A percentile compares a stretch with the other conserved stretches of the same genome.
These are phyloP conservation scores for Todus mexicanus DNA, from an alignment of 2,797 vertebrate genomes.

Conservation along the genomic window DNA sequence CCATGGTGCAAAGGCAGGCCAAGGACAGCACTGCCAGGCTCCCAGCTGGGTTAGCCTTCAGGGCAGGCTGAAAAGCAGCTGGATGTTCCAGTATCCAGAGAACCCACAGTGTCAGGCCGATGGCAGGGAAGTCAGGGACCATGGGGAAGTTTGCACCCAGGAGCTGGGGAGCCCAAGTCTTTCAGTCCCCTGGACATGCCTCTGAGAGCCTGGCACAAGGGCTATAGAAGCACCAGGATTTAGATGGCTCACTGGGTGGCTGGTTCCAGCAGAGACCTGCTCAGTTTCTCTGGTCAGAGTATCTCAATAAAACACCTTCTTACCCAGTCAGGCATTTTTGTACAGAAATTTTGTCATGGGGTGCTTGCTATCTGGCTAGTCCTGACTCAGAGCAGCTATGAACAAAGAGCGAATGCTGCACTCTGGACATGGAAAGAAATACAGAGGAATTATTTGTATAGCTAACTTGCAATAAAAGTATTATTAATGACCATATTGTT, in stretches of 20 bases:
- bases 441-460: background rate
- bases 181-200: rapidly evolving
- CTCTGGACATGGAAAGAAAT: background rate
- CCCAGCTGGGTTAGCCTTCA: background rate
- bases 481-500: background rate
- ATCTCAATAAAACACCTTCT: background rate
- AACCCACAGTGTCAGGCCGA: rapidly evolving
- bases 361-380: background rate
- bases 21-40: background rate
- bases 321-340: background rate
- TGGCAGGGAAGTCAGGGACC: rapidly evolving
- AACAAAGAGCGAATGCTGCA: background rate
- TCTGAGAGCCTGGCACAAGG: background rate
- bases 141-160: background rate
- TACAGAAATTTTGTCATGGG: background rate
- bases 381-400: background rate
- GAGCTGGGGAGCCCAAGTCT: background rate
- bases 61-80: background rate
- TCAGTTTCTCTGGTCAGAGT: background rate
- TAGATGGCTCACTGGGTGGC: background rate
- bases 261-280: background rate
- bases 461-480: background rate
- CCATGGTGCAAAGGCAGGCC: background rate
- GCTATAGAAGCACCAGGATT: background rate
- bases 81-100: background rate